Evolutionary conservation across 1,140 invertebrate genomes (phyloP).

Genomic region (Scaptomyza graminum): DNA sequence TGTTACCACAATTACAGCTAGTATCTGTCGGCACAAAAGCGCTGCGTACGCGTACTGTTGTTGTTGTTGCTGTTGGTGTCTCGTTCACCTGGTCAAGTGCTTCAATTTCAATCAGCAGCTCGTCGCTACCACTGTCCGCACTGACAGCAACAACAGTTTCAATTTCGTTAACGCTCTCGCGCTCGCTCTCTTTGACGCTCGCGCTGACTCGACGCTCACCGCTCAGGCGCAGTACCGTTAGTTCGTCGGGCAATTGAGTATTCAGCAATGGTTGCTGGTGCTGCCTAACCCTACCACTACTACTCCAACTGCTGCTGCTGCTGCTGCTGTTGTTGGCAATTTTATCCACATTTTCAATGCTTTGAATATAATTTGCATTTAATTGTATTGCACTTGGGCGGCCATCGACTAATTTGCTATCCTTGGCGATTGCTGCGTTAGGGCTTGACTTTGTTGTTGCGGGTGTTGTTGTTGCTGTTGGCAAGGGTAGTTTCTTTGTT

Average conservation of each 20-base stretch:
- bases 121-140: slow-evolving; percentile 34
- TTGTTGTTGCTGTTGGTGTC: slow-evolving; percentile 24
- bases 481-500: slow-evolving; percentile 73
- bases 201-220: slow-evolving; percentile 14
- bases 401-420: slow-evolving; percentile 54
- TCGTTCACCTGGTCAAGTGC: slow-evolving; percentile 23
- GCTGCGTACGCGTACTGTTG: slow-evolving; percentile 32
- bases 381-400: slow-evolving; percentile 72
- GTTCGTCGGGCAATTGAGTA: slow-evolving; percentile 29
- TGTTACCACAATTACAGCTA: slow-evolving; percentile 11
- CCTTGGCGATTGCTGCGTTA: slow-evolving; percentile 23
- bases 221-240: slow-evolving; percentile 52
- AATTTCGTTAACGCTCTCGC: slow-evolving; percentile 17
- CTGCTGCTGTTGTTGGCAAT: slow-evolving; percentile 51
- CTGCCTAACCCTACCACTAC: slow-evolving; percentile 27
- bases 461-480: slow-evolving; percentile 1
- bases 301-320: slow-evolving; percentile 8
- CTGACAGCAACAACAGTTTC: slow-evolving; percentile 20
- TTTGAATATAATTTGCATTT: slow-evolving; percentile 53
- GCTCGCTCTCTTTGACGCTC: slow-evolving; percentile 8
- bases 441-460: not conserved
- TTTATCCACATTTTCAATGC: slow-evolving; percentile 30
- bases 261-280: slow-evolving; percentile 51
- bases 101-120: slow-evolving; percentile 76
- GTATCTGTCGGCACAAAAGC: slow-evolving; percentile 59